Percentiles rank a stretch among this genome's conserved stretches.
Conservation (phyloP, 2,113 vertebrate genomes). For the Pelecanoides urinatrix region DNA sequence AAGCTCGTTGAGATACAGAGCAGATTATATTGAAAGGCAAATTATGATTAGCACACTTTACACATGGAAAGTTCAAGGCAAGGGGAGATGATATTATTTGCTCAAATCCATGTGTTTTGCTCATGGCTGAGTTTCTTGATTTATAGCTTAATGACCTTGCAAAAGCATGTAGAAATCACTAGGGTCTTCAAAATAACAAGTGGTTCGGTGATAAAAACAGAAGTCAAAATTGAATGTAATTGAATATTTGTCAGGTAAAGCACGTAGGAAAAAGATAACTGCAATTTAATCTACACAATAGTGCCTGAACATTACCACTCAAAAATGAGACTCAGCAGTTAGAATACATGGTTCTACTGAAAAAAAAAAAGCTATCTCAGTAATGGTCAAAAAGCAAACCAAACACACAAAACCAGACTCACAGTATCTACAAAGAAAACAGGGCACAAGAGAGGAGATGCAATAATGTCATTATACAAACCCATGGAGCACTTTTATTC, state of each 20-base stretch:
- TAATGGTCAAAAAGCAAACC: neutral
- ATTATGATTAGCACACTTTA: neutral
- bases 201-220: neutral
- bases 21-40: neutral
- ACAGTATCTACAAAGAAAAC: neutral
- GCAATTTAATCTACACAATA: neutral
- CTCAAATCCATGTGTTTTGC: neutral
- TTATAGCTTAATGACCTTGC: neutral
- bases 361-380: neutral
- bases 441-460: neutral
- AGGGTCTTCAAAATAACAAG: neutral
- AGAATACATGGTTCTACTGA: neutral
- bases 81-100: neutral
- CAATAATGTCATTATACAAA: neutral
- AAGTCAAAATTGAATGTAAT: neutral
- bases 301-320: neutral
- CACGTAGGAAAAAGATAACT: neutral
- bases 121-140: neutral
- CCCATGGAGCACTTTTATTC: neutral
- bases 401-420: neutral
- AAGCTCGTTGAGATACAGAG: neutral
- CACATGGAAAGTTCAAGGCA: neutral
- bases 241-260: neutral
- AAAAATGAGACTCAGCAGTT: neutral
- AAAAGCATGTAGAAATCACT: neutral